These are phyloP conservation scores for Melanaphis sacchari DNA, from an alignment of 1,140 invertebrate genomes.

Conservation along the genomic window DNA sequence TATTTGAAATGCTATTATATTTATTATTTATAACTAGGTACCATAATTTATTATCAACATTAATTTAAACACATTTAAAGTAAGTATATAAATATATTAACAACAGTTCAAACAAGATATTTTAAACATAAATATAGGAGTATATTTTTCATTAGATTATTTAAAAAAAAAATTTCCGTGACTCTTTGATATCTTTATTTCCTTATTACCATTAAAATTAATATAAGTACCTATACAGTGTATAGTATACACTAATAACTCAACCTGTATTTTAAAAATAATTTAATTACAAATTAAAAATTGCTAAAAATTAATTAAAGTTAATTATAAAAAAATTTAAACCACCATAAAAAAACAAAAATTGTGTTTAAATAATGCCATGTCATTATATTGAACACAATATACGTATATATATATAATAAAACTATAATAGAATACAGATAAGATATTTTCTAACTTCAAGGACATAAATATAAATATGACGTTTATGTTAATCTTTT, in stretches of 20 bases:
- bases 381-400: not conserved
- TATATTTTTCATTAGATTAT: not conserved
- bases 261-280: not conserved
- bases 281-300: not conserved
- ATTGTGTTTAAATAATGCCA: not conserved
- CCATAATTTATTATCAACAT: not conserved
- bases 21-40: not conserved
- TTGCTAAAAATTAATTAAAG: not conserved
- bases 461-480: not conserved
- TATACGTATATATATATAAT: not conserved
- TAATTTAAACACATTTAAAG: not conserved
- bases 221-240: not conserved
- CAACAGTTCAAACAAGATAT: not conserved
- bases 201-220: not conserved
- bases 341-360: not conserved
- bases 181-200: not conserved
- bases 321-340: not conserved
- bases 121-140: not conserved
- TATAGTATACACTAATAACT: too few relatives aligned
- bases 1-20: not conserved
- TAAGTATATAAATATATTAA: not conserved
- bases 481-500: not conserved
- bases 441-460: not conserved
- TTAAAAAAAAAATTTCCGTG: not conserved
- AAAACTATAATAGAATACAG: not conserved